Conservation (phyloP, 2,797 vertebrate species). For the Cyprinodon diabolis region DNA sequence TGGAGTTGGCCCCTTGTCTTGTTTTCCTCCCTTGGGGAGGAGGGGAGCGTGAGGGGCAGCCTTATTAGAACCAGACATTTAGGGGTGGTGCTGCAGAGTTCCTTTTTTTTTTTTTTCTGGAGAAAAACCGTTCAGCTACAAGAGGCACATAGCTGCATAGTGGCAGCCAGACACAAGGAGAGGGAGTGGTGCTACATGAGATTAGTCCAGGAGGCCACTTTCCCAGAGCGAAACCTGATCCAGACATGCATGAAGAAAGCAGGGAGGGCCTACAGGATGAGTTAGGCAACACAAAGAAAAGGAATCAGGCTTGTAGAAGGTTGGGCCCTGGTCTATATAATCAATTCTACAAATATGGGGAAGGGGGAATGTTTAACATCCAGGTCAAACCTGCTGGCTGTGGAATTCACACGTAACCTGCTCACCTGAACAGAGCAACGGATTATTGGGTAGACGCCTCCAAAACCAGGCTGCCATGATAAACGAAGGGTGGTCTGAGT, state of each 20-base stretch:
- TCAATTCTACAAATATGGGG: slow-evolving; percentile 17
- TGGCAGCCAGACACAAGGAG: slow-evolving; percentile 49
- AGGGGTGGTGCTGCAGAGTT: slow-evolving; percentile 72
- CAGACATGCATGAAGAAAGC: slow-evolving; percentile 55
- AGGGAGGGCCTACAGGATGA: slow-evolving; percentile 59
- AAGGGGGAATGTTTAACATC: slow-evolving; percentile 26
- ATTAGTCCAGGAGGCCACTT: slow-evolving; percentile 68
- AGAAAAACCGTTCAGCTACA: slow-evolving; percentile 50
- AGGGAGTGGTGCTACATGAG: slow-evolving; percentile 57
- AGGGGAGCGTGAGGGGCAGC: slow-evolving; percentile 61
- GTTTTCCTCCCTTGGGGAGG: slow-evolving; percentile 42
- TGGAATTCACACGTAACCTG: background rate
- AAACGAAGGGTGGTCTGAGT: slow-evolving; percentile 75
- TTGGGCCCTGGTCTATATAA: background rate
- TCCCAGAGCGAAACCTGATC: slow-evolving; percentile 79
- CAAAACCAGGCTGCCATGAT: slow-evolving; percentile 84
- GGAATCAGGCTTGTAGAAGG: slow-evolving; percentile 21
- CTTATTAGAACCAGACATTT: slow-evolving; percentile 85
- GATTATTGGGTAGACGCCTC: slow-evolving; percentile 82
- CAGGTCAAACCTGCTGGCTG: slow-evolving; percentile 19
- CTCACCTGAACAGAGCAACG: slow-evolving; percentile 87
- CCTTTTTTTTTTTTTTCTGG: slow-evolving; percentile 26
- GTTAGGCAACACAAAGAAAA: slow-evolving; percentile 51
- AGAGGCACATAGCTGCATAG: slow-evolving; percentile 31
- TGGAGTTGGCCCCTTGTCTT: slow-evolving; percentile 61